Base-by-base conservation (phyloP, 2,888 invertebrate species). In the Drosophila demipolita region DNA sequence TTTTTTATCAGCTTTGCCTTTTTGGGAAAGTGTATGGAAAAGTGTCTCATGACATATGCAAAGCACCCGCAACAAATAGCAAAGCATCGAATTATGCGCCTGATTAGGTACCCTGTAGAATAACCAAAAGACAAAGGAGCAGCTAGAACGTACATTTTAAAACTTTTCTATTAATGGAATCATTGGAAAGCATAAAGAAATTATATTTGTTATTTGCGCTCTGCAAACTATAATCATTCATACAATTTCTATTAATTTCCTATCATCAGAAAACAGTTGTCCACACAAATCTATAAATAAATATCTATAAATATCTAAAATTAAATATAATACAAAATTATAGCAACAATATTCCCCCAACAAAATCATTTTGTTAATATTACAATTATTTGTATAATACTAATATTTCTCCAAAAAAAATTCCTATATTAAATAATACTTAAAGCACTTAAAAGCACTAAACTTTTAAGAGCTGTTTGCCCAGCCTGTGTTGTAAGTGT, bases 11-110 rank as follows among this genome's bases (percentile, higher is more conserved):
- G 65, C 59, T 49, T 66, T 67, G 61, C 59, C 70, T 74, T 82
- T 74, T 73, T 42, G 70, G 60, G 67, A 78, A 82, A 87, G 82
- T 72, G 23, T 50, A 71, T 62, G 49, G 66, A 73, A 75, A 73
- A 78, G 48, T 70, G 73, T 86, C 50, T 67, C 74, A 83, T 84
- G 88, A 78, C 73, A 82, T 73, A 90, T 90, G 87, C 83, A 89
- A 84, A 89, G 73, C 64, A 89, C 84, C 87, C 89, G 82, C 84
- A 87, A 68, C 73, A 68, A 69, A 36, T 2, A 55, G 8, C 17
- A 60, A 52, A 11, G 17, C 26, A 20, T 20, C 4, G 9, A 12
- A 15, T 58, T 32, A 29, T 20, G 15, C 2, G 40, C 40, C 0
- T 1, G 6, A 1, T 12, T 0, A 45, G 12, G 76, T 76, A 80